These are phyloP conservation scores for Rhagophthalmus giganteus DNA, from an alignment of 2,888 invertebrate genomes.

Conservation along the genomic window DNA sequence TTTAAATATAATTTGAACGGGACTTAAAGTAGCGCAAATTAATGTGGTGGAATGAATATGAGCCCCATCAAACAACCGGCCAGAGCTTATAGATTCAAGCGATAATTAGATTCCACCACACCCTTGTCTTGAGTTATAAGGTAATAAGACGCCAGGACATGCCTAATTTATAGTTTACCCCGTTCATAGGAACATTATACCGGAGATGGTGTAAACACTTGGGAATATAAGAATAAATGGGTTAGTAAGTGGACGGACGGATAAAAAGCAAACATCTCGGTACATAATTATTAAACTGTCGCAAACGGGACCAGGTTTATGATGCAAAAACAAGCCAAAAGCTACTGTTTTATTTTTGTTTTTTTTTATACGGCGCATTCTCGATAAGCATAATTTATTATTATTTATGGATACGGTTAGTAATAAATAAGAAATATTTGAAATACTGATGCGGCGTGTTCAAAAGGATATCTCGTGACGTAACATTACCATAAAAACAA, in stretches of 20 bases:
- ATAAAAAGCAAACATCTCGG: too few relatives aligned
- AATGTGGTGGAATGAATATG: slow-evolving; percentile 34
- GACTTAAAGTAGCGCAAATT: background rate
- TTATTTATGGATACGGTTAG: slow-evolving; percentile 11
- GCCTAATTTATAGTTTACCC: slow-evolving; percentile 55
- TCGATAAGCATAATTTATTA: slow-evolving; percentile 17
- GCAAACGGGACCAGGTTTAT: too few relatives aligned
- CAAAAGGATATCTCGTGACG: slow-evolving; percentile 22
- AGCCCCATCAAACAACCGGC: slow-evolving; percentile 34
- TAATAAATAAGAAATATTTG: slow-evolving; percentile 29
- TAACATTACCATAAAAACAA: slow-evolving; percentile 37
- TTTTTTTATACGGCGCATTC: slow-evolving; percentile 8
- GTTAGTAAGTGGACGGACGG: slow-evolving; percentile 6
- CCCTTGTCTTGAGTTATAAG: slow-evolving; percentile 56
- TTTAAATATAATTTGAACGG: too few relatives aligned
- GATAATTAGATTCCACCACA: slow-evolving; percentile 56
- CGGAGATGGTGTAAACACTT: slow-evolving; percentile 33
- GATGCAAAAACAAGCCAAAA: too few relatives aligned
- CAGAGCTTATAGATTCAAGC: slow-evolving; percentile 50
- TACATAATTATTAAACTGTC: too few relatives aligned
- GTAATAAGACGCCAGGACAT: slow-evolving; percentile 55
- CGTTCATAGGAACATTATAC: slow-evolving; percentile 37
- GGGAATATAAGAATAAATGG: slow-evolving; percentile 24
- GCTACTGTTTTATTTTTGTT: too few relatives aligned
- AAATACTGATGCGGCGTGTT: slow-evolving; percentile 27